These are phyloP conservation scores for Tromatobia lineatoria DNA, from an alignment of 2,888 invertebrate genomes.

Conservation along the genomic window DNA sequence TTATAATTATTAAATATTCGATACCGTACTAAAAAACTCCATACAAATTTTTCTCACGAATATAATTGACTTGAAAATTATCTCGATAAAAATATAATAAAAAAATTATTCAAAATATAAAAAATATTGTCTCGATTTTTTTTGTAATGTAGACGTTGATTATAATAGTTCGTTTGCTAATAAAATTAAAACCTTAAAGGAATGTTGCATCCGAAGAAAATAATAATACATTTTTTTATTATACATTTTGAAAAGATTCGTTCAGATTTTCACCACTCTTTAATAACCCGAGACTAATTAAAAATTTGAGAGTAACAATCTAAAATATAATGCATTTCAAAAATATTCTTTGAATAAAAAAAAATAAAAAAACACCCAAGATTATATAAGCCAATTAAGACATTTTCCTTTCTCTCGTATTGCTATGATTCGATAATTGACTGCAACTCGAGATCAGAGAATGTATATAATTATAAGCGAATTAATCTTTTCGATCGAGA, in stretches of 20 bases:
- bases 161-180: too few relatives aligned
- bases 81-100: too few relatives aligned
- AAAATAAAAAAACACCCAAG: not conserved
- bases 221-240: too few relatives aligned
- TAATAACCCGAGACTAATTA: not conserved
- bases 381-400: not conserved
- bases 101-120: too few relatives aligned
- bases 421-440: not conserved
- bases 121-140: too few relatives aligned
- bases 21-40: too few relatives aligned
- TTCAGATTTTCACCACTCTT: too few relatives aligned
- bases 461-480: not conserved
- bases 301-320: not conserved
- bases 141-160: too few relatives aligned
- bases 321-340: not conserved
- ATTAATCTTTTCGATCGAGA: not conserved
- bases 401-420: not conserved
- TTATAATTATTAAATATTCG: too few relatives aligned
- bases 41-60: too few relatives aligned
- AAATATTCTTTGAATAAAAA: not conserved
- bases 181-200: too few relatives aligned
- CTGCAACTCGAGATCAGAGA: not conserved
- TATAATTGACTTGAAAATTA: too few relatives aligned
- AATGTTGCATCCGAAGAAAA: not conserved
- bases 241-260: not conserved